A percentile compares a stretch with the other conserved stretches of the same genome.
Conservation (phyloP, 2,888 invertebrate species). For the Cremastobaeus sp. region DNA sequence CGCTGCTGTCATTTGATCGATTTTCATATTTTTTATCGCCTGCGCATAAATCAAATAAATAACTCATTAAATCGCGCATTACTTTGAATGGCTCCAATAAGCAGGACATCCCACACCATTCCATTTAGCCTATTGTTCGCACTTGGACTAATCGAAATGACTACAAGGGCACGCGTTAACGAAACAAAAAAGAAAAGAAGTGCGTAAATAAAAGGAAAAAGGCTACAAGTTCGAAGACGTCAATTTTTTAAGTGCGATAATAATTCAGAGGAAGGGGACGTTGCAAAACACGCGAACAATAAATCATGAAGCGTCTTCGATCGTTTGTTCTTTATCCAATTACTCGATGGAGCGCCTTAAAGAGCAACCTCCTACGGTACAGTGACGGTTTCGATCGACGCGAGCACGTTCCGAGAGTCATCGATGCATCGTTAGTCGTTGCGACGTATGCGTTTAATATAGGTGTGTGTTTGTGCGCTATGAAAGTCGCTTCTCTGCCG, state of each 20-base stretch:
- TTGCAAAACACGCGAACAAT: slow-evolving; percentile 49
- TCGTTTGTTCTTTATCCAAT: slow-evolving; percentile 59
- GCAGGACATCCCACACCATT: slow-evolving; percentile 15
- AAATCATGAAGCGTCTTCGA: slow-evolving; percentile 56
- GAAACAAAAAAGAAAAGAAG: slow-evolving; percentile 15
- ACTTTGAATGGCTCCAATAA: slow-evolving; percentile 23
- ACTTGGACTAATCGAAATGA: slow-evolving; percentile 35
- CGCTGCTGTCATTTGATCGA: slow-evolving; percentile 33
- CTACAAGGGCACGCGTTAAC: slow-evolving; percentile 14
- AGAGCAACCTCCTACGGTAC: slow-evolving; percentile 57
- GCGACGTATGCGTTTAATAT: slow-evolving; percentile 56
- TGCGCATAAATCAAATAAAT: slow-evolving; percentile 33
- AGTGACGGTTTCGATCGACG: slow-evolving; percentile 53
- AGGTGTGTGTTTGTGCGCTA: slow-evolving; percentile 61
- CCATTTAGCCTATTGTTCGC: slow-evolving; percentile 39
- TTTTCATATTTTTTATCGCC: slow-evolving; percentile 14
- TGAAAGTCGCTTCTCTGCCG: slow-evolving; percentile 57
- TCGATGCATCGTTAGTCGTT: slow-evolving; percentile 68
- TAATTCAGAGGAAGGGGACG: slow-evolving; percentile 42
- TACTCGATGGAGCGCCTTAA: slow-evolving; percentile 55
- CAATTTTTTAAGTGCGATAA: slow-evolving; percentile 45
- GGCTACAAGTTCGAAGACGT: slow-evolving; percentile 33
- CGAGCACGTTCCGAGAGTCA: slow-evolving; percentile 63
- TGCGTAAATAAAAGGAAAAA: slow-evolving; percentile 7
- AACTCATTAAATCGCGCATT: slow-evolving; percentile 31